Conservation (phyloP, 2,888 invertebrate genomes). For the Cephus rjabovi region DNA sequence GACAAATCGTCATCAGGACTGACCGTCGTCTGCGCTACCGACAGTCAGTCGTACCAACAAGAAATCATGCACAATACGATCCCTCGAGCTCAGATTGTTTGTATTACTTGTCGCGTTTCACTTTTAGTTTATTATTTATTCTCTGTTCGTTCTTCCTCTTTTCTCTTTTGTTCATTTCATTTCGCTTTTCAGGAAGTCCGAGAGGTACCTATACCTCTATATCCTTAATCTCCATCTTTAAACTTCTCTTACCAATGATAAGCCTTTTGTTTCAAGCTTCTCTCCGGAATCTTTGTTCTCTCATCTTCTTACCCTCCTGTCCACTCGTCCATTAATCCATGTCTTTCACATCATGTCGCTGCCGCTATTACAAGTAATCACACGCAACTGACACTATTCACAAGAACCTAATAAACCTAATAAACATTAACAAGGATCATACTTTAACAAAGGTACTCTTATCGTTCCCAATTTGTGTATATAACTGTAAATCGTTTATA, state of each 20-base stretch:
- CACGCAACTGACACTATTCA: constrained; percentile 31
- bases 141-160: not conserved
- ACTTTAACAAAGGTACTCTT: constrained; percentile 35
- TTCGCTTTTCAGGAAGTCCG: not conserved
- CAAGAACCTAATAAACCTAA: constrained; percentile 23
- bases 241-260: not conserved
- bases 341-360: not conserved
- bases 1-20: not conserved
- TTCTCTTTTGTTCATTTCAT: not conserved
- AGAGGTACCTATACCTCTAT: no score
- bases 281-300: constrained; percentile 18
- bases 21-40: not conserved
- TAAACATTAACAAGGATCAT: constrained; percentile 23
- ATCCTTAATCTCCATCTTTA: not conserved
- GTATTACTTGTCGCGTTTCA: not conserved
- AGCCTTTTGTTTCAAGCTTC: constrained; percentile 14
- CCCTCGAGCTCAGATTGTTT: not conserved
- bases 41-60: not conserved
- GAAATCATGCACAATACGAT: not conserved
- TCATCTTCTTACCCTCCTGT: not conserved
- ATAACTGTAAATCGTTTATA: constrained; percentile 17
- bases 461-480: constrained; percentile 26
- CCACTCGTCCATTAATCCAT: not conserved
- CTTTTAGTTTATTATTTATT: not conserved
- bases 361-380: constrained; percentile 32